Base-by-base conservation (phyloP, 2,797 vertebrate genomes). In the Ataeniobius toweri region DNA sequence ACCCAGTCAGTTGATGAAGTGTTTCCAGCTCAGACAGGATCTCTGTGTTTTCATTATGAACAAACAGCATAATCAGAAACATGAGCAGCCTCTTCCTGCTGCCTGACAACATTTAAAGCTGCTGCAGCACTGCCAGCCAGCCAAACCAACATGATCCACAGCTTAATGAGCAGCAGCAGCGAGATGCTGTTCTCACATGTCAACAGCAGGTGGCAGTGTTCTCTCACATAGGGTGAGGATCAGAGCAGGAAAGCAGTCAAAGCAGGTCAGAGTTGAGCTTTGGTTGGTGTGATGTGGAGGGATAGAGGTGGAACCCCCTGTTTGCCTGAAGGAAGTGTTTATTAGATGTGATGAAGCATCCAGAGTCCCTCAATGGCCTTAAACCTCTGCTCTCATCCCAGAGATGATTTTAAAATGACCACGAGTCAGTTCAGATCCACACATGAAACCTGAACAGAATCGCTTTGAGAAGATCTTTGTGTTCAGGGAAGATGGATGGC, bases 171-270 rank as follows among this genome's bases (percentile, higher is more conserved):
- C 71, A 80, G 78, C 71, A 80, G 78, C 77, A 18, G 71, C 10
- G 41, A 70, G 50, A 9, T 61, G 78, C 71, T 3, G 39, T 24
- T 13, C 26, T n/a, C 65, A 8, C n/a, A 2, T 41, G 3, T 44
- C 26, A 63, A 44, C 91, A 92, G 89, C 85, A 94, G 91, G 89
- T 59, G 92, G 91, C 76, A 68, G 1, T 65, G 85, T 88, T 85
- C 24, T 20, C 59, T 71, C 81, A 75, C 48, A 85, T n/a, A 74
- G 65, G 0, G 73, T 7, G 46, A 81, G 28, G 24, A 26, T 79
- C 76, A 44, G 6, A 14, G 61, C 7, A 20, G 28, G 13, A 61
- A 31, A 24, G 69, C 76, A 56, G 81, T 6, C 41, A 46, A 46
- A 80, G 74, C 50, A n/a, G 78, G 61, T 41, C 74, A 39, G 75